Conservation (phyloP, 2,113 vertebrate species). For the Erinaceus europaeus region DNA sequence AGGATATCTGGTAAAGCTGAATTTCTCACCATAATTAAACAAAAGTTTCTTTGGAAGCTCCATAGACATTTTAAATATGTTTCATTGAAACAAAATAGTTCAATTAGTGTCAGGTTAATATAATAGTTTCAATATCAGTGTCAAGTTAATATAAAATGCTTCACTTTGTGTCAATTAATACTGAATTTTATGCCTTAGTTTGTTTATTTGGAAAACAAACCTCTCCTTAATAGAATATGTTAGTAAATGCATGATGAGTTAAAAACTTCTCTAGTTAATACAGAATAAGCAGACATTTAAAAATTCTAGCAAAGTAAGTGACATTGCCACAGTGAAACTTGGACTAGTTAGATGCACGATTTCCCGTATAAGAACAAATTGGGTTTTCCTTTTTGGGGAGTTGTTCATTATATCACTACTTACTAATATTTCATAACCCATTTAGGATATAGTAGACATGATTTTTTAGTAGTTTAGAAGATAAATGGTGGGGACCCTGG, state of each 20-base stretch:
- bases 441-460: background rate
- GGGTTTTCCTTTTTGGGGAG: background rate
- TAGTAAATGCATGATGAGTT: background rate
- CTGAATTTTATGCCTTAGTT: conserved; percentile 24
- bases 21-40: conserved; percentile 19
- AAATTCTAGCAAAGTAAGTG: conserved; percentile 15
- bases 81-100: conserved; percentile 44
- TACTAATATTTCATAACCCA: background rate
- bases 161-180: conserved; percentile 28
- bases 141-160: conserved; percentile 49
- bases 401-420: background rate
- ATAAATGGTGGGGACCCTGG: too few relatives aligned
- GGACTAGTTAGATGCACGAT: background rate
- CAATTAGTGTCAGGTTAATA: conserved; percentile 50
- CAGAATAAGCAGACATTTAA: conserved; percentile 12
- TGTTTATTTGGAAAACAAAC: conserved; percentile 54
- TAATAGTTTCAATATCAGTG: too few relatives aligned
- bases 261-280: conserved; percentile 49
- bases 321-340: background rate
- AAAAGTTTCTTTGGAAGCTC: conserved; percentile 41
- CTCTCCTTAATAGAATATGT: conserved; percentile 29
- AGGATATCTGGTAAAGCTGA: conserved; percentile 5
- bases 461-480: background rate
- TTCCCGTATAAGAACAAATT: background rate
- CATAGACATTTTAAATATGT: conserved; percentile 42